Conservation (phyloP, 2,113 vertebrate species). For the Chrysochloris asiatica region DNA sequence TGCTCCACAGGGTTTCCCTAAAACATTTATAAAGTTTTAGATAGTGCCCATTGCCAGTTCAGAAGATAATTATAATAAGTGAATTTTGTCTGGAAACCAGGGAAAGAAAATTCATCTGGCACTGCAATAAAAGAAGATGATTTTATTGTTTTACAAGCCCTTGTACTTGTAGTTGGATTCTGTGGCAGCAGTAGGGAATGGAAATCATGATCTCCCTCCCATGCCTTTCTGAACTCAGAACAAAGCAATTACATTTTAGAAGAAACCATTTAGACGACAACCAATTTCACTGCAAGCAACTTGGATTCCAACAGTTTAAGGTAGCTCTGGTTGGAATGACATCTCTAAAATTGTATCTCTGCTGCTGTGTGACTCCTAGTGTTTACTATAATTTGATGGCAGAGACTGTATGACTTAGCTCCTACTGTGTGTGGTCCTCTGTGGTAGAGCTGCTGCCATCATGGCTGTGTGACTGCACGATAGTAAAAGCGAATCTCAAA, state of each 20-base stretch:
- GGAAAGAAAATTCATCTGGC: conserved; percentile 71
- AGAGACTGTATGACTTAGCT: conserved; percentile 57
- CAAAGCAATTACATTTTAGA: conserved; percentile 83
- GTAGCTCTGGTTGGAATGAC: conserved; percentile 74
- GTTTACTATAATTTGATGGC: conserved; percentile 74
- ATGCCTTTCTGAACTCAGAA: conserved; percentile 77
- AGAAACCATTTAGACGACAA: conserved; percentile 80
- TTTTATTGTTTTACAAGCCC: conserved; percentile 74
- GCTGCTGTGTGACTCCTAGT: conserved; percentile 78
- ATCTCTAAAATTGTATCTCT: conserved; percentile 72
- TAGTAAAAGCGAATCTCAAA: background rate
- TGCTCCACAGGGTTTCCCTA: conserved; percentile 38
- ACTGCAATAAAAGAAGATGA: conserved; percentile 70
- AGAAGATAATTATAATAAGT: conserved; percentile 78
- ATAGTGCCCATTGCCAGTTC: conserved; percentile 64
- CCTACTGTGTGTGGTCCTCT: conserved; percentile 66
- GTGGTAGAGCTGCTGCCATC: conserved; percentile 29
- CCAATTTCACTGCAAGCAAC: conserved; percentile 79
- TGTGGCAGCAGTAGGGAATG: conserved; percentile 49
- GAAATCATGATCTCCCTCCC: background rate
- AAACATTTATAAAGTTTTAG: conserved; percentile 79
- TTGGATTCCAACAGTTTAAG: conserved; percentile 79
- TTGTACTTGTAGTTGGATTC: conserved; percentile 50
- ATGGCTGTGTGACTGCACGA: background rate
- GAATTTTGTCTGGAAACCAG: conserved; percentile 78